Evolutionary conservation across 2,797 vertebrate genomes (phyloP).

Genomic region (Acropternis orthonyx): DNA sequence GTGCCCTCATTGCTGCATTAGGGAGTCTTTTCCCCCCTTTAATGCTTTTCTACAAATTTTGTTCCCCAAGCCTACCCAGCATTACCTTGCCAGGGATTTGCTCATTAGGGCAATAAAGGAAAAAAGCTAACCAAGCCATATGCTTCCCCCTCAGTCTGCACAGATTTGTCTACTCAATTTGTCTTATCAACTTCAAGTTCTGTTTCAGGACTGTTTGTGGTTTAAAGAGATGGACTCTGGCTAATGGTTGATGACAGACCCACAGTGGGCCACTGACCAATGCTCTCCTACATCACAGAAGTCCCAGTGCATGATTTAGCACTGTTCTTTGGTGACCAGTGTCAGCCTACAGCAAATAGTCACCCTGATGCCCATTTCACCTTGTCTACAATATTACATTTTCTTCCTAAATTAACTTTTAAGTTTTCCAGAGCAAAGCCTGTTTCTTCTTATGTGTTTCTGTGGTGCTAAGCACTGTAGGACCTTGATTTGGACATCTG

Average conservation of each 20-base stretch:
- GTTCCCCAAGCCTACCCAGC: neutral
- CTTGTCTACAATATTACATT: neutral
- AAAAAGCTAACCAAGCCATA: neutral
- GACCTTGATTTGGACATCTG: conserved; percentile 1
- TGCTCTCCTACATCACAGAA: neutral
- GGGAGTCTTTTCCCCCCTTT: neutral
- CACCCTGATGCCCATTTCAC: neutral
- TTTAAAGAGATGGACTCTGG: neutral
- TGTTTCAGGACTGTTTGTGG: neutral
- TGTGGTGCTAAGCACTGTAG: neutral
- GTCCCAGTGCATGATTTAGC: neutral
- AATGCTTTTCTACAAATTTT: neutral
- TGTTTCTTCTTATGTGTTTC: neutral
- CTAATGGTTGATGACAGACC: neutral
- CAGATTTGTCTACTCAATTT: neutral
- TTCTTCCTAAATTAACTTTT: neutral
- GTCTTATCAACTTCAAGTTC: neutral
- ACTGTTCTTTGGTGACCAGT: fast-evolving
- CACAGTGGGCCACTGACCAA: neutral
- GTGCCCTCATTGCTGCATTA: neutral
- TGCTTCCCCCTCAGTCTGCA: neutral
- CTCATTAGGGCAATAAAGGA: neutral
- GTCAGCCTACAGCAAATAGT: neutral
- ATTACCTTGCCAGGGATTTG: neutral
- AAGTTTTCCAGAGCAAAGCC: neutral